Evolutionary conservation across 2,113 vertebrate genomes (phyloP), one percentile per base, ranked within the genome.

Genomic region (Ammodytes dubius): DNA sequence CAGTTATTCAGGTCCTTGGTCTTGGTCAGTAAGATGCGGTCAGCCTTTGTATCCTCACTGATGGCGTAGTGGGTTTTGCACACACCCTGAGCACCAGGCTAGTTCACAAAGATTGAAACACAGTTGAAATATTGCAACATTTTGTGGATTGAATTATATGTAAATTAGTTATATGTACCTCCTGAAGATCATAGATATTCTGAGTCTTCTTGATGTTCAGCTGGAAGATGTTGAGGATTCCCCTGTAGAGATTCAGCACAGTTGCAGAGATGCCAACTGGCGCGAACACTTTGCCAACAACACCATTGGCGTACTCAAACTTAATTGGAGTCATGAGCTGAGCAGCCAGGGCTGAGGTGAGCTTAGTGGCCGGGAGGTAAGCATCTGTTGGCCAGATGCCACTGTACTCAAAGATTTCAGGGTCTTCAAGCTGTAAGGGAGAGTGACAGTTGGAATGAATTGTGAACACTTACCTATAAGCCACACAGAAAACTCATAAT

Each of bases 41-140:
- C 59, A 0, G 89, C 92, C 87, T 93, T 95, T 45, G 2, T 54
- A 35, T 96, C 94, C 66, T 97, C 95, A 87, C 86, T 95, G 86
- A 96, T 91, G 63, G 94, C 12, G 0, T 97, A 97, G 56, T 93
- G 92, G 1, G 96, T 95, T 40, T 95, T 95, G 90, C 97, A 98
- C 63, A 96, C 88, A 56, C 97, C 97, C 50, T 95, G 95, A 75
- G 87, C 77, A 64, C 96, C 96, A 90, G 89, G 81, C 97, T 98
- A 68, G 15, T 74, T 52, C 52, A 74, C 14, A 79, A 10, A 74
- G 63, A 43, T 35, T 13, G 46, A 57, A 59, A 77, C 5, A 68
- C 8, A 14, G 39, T 15, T 67, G 5, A 46, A 54, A 0, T 37
- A 8, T 19, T 54, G 2, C 0, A 1, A 4, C 1, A 7, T 56